Conservation (phyloP, 2,113 vertebrate genomes). For the Danio rerio region DNA sequence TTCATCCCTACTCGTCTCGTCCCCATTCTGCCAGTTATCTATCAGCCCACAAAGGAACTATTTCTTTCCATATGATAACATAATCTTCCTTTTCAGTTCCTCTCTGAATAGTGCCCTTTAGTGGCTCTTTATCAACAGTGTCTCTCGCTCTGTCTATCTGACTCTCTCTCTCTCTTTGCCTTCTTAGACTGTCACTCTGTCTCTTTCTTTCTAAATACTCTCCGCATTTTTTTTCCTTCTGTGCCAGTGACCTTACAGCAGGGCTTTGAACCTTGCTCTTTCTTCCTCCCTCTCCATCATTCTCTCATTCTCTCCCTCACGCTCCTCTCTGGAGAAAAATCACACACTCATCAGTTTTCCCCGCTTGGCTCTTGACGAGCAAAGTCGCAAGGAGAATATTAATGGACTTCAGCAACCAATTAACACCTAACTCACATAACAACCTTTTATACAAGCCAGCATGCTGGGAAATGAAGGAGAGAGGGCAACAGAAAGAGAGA, state of each 20-base stretch:
- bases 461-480: constrained; percentile 32
- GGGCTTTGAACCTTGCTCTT: constrained; percentile 67
- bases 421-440: constrained; percentile 81
- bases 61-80: constrained; percentile 71
- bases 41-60: constrained; percentile 69
- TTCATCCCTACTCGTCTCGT: constrained; percentile 40
- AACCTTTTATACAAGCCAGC: constrained; percentile 73
- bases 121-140: constrained; percentile 68
- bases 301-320: constrained; percentile 16
- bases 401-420: constrained; percentile 79
- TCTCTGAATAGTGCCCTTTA: constrained; percentile 71
- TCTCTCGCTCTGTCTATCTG: constrained; percentile 25
- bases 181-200: constrained; percentile 19
- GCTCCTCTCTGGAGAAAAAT: constrained; percentile 67
- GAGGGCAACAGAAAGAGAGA: constrained; percentile 10
- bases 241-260: constrained; percentile 71
- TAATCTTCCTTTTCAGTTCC: constrained; percentile 73
- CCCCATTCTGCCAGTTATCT: constrained; percentile 68
- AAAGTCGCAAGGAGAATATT: constrained; percentile 78
- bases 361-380: constrained; percentile 71
- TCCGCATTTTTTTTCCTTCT: constrained; percentile 39
- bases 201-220: constrained; percentile 37
- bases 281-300: constrained; percentile 59
- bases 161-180: constrained; percentile 1
- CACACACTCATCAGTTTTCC: constrained; percentile 82